phyloP scores from a whole-genome alignment of 1,140 invertebrate species.

The Drosophila athabasca region DNA sequence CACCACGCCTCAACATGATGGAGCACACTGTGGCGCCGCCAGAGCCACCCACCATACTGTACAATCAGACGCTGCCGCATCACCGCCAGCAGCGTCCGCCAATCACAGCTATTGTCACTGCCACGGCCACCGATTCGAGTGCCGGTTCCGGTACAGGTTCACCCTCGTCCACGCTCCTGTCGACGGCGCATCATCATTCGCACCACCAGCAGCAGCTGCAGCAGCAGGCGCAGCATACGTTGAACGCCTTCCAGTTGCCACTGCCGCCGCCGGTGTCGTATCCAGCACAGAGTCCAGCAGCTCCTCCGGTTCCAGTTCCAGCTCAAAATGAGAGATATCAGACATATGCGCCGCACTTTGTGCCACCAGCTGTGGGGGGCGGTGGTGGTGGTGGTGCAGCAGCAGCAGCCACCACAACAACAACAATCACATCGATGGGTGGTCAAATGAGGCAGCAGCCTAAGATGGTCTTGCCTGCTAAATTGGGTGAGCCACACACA shows the following conservation, averaged over 20 bases:
- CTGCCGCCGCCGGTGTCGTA: slow-evolving; percentile 40
- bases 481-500: slow-evolving; percentile 77
- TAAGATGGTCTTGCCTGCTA: slow-evolving; percentile 75
- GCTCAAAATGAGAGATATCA: slow-evolving; percentile 64
- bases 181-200: slow-evolving; percentile 58
- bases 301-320: slow-evolving; percentile 5
- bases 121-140: slow-evolving; percentile 38
- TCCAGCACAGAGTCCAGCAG: slow-evolving; percentile 12
- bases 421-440: slow-evolving; percentile 46
- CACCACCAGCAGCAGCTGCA: slow-evolving; percentile 61
- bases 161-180: slow-evolving; percentile 24
- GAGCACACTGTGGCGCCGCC: slow-evolving; percentile 70
- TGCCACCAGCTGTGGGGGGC: slow-evolving; percentile 48
- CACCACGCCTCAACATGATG: slow-evolving; percentile 58
- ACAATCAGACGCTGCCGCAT: slow-evolving; percentile 63
- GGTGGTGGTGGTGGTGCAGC: background rate
- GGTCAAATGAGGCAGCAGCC: slow-evolving; percentile 67
- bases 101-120: slow-evolving; percentile 26
- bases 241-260: slow-evolving; percentile 59
- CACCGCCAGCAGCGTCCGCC: slow-evolving; percentile 29
- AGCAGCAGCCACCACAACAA: slow-evolving; percentile 20
- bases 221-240: slow-evolving; percentile 51
- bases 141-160: background rate
- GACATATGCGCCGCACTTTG: slow-evolving; percentile 67
- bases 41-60: slow-evolving; percentile 68